Evolutionary conservation across 35 echinoderm and acorn worm genomes (phyloP).

Genomic region (Holothuria glaberrima): DNA sequence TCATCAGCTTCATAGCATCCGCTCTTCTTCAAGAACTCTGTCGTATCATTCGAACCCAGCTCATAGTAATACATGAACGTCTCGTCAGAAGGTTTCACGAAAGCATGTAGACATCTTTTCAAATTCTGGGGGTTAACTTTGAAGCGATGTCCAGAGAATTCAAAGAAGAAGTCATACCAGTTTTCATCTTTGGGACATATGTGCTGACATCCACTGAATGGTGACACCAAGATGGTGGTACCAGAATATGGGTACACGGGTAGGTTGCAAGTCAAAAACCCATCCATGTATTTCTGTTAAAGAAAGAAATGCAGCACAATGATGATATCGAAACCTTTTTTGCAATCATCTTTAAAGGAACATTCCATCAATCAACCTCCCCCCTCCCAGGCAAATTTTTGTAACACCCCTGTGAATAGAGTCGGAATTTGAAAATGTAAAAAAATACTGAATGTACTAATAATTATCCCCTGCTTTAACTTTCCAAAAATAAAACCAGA

Average conservation of each 20-base stretch:
- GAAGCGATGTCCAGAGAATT: conserved; percentile 28
- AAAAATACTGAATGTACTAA: no score
- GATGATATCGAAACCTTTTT: no score
- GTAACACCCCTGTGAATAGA: no score
- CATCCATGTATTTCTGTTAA: conserved; percentile 48
- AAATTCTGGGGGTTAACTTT: conserved; percentile 17
- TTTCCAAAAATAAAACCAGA: no score
- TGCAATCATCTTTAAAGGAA: no score
- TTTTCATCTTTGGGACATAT: conserved; percentile 38
- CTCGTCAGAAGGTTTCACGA: conserved; percentile 20
- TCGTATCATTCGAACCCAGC: conserved; percentile 2
- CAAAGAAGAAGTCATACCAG: conserved; percentile 3
- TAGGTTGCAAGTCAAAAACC: conserved; percentile 17
- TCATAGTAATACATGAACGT: conserved; percentile 42
- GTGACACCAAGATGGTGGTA: conserved; percentile 34
- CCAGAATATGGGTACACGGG: conserved; percentile 18
- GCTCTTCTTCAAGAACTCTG: conserved; percentile 5
- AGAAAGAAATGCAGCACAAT: not conserved
- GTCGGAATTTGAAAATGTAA: no score
- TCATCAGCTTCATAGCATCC: conserved; percentile 5
- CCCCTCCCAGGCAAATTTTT: no score
- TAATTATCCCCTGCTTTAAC: no score
- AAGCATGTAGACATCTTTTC: conserved; percentile 13
- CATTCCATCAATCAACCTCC: no score
- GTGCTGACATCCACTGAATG: conserved; percentile 45